Evolutionary conservation across 2,113 vertebrate genomes (phyloP), one percentile per base, ranked within the genome.

Genomic region (Perca fluviatilis): DNA sequence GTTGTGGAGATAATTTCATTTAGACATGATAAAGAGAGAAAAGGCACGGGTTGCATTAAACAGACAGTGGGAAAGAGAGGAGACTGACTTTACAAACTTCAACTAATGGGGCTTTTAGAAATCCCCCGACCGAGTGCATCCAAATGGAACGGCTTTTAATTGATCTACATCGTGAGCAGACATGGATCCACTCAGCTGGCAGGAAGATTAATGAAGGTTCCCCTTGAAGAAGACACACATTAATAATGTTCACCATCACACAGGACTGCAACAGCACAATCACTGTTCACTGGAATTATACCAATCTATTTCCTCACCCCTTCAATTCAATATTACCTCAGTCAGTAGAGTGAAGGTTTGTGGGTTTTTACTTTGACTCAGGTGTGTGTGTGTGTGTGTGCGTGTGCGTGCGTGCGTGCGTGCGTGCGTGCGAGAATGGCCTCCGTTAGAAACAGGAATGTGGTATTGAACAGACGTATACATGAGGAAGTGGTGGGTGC

Each of bases 1-100:
- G 57, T 25, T 70, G 78, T 56, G 71, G 60, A 75, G 77, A 74
- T 84, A n/a, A 80, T 85, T 74, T 82, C 40, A 72, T 73, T 77
- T 69, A 47, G 56, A 5, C 36, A 10, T 25, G 62, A 63, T 54
- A n/a, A 18, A 63, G 65, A 6, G 6, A 72, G 62, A 68, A 30
- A 60, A 30, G n/a, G 36, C 21, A 47, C 4, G 1, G 33, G n/a
- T 33, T 16, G 36, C 69, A 62, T 79, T 70, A 36, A 71, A 57
- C 50, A 46, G 74, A 67, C 65, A 25, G 49, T 3, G n/a, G n/a
- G 46, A 0, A 27, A 61, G 30, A 61, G 13, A 54, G 51, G 58
- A 54, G 16, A 36, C 13, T n/a, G 46, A 56, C 68, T 79, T 78
- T 72, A 82, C 56, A 74, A 82, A 79, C 72, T n/a, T 21, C 1